Percentiles rank a stretch among this genome's conserved stretches.
These are phyloP conservation scores for Cichladusa arquata DNA, from an alignment of 2,113 vertebrate species.

Conservation along the genomic window DNA sequence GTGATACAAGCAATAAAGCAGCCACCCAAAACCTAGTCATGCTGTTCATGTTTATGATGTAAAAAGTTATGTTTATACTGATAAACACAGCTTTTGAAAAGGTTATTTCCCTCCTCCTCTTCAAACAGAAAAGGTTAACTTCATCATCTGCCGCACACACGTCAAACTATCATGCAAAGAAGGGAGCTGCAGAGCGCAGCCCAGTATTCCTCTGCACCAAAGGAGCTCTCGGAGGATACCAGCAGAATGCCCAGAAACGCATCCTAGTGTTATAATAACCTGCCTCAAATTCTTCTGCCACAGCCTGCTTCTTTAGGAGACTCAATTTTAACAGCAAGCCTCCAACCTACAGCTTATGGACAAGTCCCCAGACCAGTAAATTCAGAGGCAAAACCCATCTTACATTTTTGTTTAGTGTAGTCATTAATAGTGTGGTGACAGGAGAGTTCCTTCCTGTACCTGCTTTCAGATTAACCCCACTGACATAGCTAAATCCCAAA, in stretches of 20 bases:
- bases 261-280: background rate
- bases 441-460: background rate
- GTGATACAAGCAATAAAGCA: background rate
- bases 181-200: background rate
- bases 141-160: background rate
- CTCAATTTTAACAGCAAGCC: background rate
- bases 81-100: slow-evolving; percentile 37
- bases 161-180: background rate
- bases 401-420: background rate
- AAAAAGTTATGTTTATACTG: background rate
- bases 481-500: background rate
- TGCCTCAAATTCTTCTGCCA: background rate
- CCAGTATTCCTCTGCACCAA: background rate
- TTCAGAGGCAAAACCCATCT: background rate
- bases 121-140: slow-evolving; percentile 44
- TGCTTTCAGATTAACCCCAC: background rate
- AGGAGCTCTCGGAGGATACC: background rate
- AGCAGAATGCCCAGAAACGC: background rate
- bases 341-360: background rate
- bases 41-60: background rate
- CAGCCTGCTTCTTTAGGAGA: background rate
- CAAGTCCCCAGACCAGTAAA: background rate
- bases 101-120: slow-evolving; percentile 23
- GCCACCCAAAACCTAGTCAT: background rate
- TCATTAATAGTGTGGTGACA: background rate